Evolutionary conservation across 2,797 vertebrate genomes (phyloP), one percentile per base, ranked within the genome.

Genomic region (Anguilla marmorata): DNA sequence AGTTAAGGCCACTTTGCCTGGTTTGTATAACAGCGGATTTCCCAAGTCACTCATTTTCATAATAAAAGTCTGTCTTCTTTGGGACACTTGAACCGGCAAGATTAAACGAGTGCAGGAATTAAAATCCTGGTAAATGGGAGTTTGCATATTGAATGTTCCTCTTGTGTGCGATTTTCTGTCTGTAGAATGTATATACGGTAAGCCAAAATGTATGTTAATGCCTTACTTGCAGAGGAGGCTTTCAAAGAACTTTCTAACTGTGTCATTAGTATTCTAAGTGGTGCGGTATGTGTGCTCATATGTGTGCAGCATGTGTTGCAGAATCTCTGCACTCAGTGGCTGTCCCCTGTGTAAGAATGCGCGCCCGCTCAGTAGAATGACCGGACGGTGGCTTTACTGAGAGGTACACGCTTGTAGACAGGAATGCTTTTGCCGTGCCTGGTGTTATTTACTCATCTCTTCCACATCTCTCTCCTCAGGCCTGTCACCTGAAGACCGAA

Each of bases 401-500:
- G 63, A 30, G 21, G 69, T 27, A 12, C 27, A 72, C 69, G 2
- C n/a, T 72, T 30, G n/a, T 72, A 30, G 69, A 79, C 37, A 41
- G 14, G 8, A 41, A 79, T 79, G 37, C 14, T 41, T 27, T 4
- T 79, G 45, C 14, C 86, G 80, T 84, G 83, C 83, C 19, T 82
- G 41, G 11, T 30, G 21, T 45, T 63, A 37, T 83, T 56, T 19
- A 45, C 3, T 48, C 3, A 19, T 76, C 8, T 87, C 45, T 66
- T 60, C 3, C 80, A 19, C 63, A 27, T 63, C 63, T 90, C 2
- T 87, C 0, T n/a, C 0, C 14, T 41, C 82, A 99, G 98, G 98
- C 98, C 4, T 96, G 95, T 90, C 97, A 99, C 88, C 95, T 99
- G 90, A 97, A 99, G 95, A 97, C 98, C 0, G 98, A 99, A 94